Base-by-base conservation (phyloP, 2,797 vertebrate species). In the Malacoraja senta region DNA sequence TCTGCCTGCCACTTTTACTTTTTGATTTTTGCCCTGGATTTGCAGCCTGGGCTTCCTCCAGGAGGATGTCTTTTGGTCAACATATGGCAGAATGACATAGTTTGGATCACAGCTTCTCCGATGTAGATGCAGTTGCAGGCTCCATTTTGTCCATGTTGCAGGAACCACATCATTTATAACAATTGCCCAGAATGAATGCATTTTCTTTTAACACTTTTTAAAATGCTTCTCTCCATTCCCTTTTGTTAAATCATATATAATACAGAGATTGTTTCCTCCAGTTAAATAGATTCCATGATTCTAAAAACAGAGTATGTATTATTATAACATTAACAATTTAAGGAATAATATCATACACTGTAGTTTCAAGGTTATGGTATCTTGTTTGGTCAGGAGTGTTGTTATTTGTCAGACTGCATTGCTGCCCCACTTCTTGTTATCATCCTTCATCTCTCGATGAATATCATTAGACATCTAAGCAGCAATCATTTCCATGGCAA, bases 401-500 rank as follows among this genome's bases (percentile, higher is more conserved):
- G 68, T 88, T 68, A 88, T 35, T 88, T 88, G 61, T 32, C 83
- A 65, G 58, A 61, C 58, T 86, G 4, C 10, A 29, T 63, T 32
- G n/a, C 63, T 88, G 84, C 65, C 58, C 29, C 19, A 19, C 7
- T 88, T 53, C 1, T 32, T n/a, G 17, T 65, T 88, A 68, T 88
- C 13, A 65, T 88, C 17, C 32, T 68, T 35, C 8, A 35, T 68
- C 61, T 21, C 84, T 17, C 61, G 21, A 35, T 68, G 84, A 68
- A 68, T 88, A 88, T 68, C 61, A 68, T 88, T 68, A 68, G n/a
- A 68, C n/a, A 21, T 68, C 63, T 8, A 9, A 88, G 63, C 84
- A 65, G 84, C 84, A 88, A 88, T 68, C n/a, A 88, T 88, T 63
- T 68, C 84, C 84, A 88, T 35, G 63, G 84, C 61, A 88, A 88